Conservation (phyloP, 2,113 vertebrate species). For the Channa maculata region DNA sequence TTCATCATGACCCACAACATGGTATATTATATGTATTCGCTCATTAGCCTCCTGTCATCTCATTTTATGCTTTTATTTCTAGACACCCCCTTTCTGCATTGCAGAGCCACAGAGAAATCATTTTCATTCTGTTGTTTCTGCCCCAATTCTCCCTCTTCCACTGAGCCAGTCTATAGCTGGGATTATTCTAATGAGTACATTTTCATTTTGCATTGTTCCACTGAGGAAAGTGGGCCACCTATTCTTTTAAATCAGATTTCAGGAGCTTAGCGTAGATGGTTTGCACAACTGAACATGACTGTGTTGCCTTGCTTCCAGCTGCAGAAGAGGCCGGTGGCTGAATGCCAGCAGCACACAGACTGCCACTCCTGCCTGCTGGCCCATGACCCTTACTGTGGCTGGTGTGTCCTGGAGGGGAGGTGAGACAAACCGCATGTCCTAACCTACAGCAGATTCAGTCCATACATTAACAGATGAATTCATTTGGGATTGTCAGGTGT, state of each 20-base stretch:
- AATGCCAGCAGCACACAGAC: slow-evolving; percentile 89
- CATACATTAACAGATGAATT: too few relatives aligned
- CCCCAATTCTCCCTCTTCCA: slow-evolving; percentile 22
- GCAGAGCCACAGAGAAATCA: background rate
- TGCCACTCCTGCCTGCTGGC: slow-evolving; percentile 91
- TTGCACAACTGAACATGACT: slow-evolving; percentile 42
- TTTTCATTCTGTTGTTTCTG: slow-evolving; percentile 20
- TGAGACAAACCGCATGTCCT: slow-evolving; percentile 69
- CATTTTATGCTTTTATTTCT: too few relatives aligned
- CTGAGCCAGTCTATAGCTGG: slow-evolving; percentile 7
- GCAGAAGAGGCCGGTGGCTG: slow-evolving; percentile 91
- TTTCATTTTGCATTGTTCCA: slow-evolving; percentile 54
- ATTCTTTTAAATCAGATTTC: slow-evolving; percentile 60
- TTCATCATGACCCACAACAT: slow-evolving; percentile 93
- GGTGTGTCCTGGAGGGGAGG: slow-evolving; percentile 97
- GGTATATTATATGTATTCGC: slow-evolving; percentile 77
- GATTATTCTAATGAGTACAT: slow-evolving; percentile 57
- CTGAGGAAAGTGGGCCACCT: slow-evolving; percentile 55
- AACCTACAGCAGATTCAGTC: too few relatives aligned
- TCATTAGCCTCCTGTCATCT: background rate
- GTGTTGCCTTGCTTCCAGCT: slow-evolving; percentile 82
- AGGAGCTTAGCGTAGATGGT: slow-evolving; percentile 40
- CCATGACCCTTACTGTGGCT: slow-evolving; percentile 96
- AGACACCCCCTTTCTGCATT: background rate
- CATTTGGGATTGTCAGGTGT: too few relatives aligned